A percentile compares a stretch with the other conserved stretches of the same genome.
These are phyloP conservation scores for Isoperla grammatica DNA, from an alignment of 2,888 invertebrate genomes.

Conservation along the genomic window DNA sequence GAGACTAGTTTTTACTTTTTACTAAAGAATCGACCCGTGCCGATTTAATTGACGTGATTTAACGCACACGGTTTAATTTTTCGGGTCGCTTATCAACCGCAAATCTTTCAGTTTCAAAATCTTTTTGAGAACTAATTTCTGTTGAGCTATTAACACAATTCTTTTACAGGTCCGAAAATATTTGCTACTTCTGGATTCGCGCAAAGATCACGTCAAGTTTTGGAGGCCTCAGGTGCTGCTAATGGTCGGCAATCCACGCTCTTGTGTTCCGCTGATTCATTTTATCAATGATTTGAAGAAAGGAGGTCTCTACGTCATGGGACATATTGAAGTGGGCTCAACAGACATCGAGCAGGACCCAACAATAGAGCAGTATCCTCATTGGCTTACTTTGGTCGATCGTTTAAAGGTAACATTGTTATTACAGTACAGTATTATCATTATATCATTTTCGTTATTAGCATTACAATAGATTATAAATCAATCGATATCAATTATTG, in stretches of 20 bases:
- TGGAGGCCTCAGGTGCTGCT: conserved; percentile 97
- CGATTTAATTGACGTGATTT: too few relatives aligned
- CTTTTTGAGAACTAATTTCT: too few relatives aligned
- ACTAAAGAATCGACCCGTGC: too few relatives aligned
- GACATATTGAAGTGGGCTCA: conserved; percentile 70
- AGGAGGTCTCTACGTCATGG: conserved; percentile 81
- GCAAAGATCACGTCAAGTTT: conserved; percentile 98
- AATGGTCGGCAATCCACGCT: conserved; percentile 85
- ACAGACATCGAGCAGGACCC: conserved; percentile 57
- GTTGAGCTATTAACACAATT: too few relatives aligned
- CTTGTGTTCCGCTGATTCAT: conserved; percentile 86
- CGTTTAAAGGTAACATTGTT: conserved; percentile 68
- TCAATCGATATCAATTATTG: not conserved
- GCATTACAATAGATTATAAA: not conserved
- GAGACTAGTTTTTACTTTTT: too few relatives aligned
- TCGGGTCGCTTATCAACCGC: too few relatives aligned
- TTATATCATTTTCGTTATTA: too few relatives aligned
- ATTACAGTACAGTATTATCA: not conserved
- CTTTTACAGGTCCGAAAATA: conserved; percentile 79
- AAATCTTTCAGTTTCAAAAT: too few relatives aligned
- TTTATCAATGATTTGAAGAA: conserved; percentile 99
- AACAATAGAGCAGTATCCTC: conserved; percentile 68
- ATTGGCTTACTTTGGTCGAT: conserved; percentile 92
- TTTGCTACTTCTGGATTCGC: conserved; percentile 85
- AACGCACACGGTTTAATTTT: too few relatives aligned